phyloP scores from a whole-genome alignment of 2,797 vertebrate species.

The Characodon lateralis region DNA sequence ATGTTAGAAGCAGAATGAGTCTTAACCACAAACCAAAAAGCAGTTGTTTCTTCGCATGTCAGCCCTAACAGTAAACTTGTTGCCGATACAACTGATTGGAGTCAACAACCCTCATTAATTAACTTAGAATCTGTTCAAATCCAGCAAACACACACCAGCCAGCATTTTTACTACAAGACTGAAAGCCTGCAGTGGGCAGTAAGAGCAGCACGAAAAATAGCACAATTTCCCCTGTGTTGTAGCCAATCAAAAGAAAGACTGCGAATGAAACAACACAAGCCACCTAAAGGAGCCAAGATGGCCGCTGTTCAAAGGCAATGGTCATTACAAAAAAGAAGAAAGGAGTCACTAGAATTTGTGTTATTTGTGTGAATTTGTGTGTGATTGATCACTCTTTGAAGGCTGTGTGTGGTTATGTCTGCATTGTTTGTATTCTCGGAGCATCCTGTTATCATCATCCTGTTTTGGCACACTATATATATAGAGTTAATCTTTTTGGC shows the following conservation, averaged over 20 bases:
- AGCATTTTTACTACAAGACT: slow-evolving; percentile 25
- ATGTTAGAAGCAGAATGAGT: slow-evolving; percentile 32
- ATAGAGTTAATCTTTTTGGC: too few species aligned
- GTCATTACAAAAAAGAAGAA: slow-evolving; percentile 20
- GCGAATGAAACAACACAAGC: slow-evolving; percentile 29
- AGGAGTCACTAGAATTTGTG: slow-evolving; percentile 52
- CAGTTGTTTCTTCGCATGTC: slow-evolving; percentile 30
- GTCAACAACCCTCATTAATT: slow-evolving; percentile 35
- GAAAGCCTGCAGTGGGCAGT: slow-evolving; percentile 48
- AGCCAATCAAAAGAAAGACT: slow-evolving; percentile 40
- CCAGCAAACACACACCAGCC: slow-evolving; percentile 33
- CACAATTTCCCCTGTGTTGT: slow-evolving; percentile 26
- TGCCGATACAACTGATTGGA: slow-evolving; percentile 25
- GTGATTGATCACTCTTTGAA: slow-evolving; percentile 28
- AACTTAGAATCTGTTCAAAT: slow-evolving; percentile 27
- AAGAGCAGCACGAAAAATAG: slow-evolving; percentile 35
- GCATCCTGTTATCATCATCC: slow-evolving; percentile 5
- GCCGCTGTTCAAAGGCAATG: slow-evolving; percentile 44
- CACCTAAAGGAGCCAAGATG: slow-evolving; percentile 43
- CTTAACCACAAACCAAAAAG: slow-evolving; percentile 36
- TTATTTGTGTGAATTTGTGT: too few species aligned
- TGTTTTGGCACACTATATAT: too few species aligned
- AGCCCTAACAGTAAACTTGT: slow-evolving; percentile 3
- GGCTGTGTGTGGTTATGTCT: slow-evolving; percentile 33
- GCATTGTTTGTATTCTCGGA: slow-evolving; percentile 11